These are phyloP conservation scores for Callinectes sapidus DNA, from an alignment of 2,888 invertebrate genomes.

Conservation along the genomic window DNA sequence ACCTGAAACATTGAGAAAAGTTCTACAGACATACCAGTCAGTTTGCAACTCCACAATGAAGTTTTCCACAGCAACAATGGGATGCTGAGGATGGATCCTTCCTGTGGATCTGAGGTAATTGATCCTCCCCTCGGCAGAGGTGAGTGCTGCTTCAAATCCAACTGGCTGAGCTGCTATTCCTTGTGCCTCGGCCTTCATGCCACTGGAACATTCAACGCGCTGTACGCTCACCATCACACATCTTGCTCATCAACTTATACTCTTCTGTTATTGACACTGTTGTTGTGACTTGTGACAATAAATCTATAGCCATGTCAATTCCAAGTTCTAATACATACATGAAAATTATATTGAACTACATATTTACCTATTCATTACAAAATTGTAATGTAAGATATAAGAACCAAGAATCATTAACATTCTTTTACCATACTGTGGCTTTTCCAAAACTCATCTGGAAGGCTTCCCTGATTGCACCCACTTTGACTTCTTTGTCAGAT, in stretches of 20 bases:
- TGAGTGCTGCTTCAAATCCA: conserved; percentile 85
- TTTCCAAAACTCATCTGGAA: conserved; percentile 88
- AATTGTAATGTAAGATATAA: neutral
- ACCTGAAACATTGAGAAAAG: neutral
- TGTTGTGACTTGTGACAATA: neutral
- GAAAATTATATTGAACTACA: neutral
- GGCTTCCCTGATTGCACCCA: conserved; percentile 86
- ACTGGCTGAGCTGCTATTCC: conserved; percentile 86
- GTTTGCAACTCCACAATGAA: conserved; percentile 82
- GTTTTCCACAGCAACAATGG: conserved; percentile 85
- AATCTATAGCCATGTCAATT: neutral
- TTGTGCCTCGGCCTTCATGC: conserved; percentile 80
- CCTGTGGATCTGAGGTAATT: conserved; percentile 80
- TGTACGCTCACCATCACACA: neutral
- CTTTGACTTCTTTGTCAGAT: conserved; percentile 85
- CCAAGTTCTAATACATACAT: neutral
- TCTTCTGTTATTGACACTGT: neutral
- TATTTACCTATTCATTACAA: neutral
- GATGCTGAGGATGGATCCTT: conserved; percentile 81
- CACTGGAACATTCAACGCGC: conserved; percentile 75
- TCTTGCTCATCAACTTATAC: neutral
- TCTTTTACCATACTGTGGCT: conserved; percentile 85
- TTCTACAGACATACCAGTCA: conserved; percentile 76
- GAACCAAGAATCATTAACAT: conserved; percentile 5
- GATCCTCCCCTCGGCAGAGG: conserved; percentile 85